Evolutionary conservation across 2,888 invertebrate genomes (phyloP).

Genomic region (Muscina levida): DNA sequence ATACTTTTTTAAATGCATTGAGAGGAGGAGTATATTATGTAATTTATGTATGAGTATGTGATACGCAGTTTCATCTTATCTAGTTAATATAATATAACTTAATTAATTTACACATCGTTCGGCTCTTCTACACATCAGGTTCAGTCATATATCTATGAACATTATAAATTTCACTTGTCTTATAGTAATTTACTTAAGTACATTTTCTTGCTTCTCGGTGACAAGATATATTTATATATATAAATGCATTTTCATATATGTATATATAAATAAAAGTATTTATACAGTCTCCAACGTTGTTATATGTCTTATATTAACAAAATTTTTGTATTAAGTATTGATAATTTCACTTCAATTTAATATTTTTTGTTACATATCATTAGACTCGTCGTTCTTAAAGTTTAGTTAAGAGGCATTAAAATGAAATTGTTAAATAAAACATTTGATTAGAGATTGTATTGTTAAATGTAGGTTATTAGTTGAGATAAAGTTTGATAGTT

Average conservation of each 20-base stretch:
- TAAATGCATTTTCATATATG: slow-evolving; percentile 37
- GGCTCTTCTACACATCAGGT: not conserved
- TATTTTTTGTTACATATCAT: not conserved
- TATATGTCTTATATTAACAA: slow-evolving; percentile 59
- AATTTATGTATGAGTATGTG: slow-evolving; percentile 39
- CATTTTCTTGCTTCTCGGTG: slow-evolving; percentile 35
- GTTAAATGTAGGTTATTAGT: slow-evolving; percentile 18
- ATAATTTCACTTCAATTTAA: slow-evolving; percentile 47
- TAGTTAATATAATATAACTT: slow-evolving; percentile 25
- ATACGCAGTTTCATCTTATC: slow-evolving; percentile 5
- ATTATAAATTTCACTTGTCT: slow-evolving; percentile 14
- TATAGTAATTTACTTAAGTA: not conserved
- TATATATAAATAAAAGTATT: slow-evolving; percentile 32
- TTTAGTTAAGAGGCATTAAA: not conserved
- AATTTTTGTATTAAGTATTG: slow-evolving; percentile 32
- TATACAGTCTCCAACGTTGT: slow-evolving; percentile 62
- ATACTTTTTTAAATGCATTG: slow-evolving; percentile 45
- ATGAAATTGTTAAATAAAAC: slow-evolving; percentile 1
- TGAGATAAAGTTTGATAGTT: slow-evolving; percentile 25
- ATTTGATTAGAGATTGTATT: slow-evolving; percentile 3
- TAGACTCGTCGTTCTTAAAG: not conserved
- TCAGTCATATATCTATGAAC: slow-evolving; percentile 1
- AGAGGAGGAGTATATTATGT: slow-evolving; percentile 6
- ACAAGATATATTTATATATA: slow-evolving; percentile 22
- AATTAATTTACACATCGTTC: not conserved